Evolutionary conservation across 2,113 vertebrate genomes (phyloP).

Genomic region (Chamaea fasciata): DNA sequence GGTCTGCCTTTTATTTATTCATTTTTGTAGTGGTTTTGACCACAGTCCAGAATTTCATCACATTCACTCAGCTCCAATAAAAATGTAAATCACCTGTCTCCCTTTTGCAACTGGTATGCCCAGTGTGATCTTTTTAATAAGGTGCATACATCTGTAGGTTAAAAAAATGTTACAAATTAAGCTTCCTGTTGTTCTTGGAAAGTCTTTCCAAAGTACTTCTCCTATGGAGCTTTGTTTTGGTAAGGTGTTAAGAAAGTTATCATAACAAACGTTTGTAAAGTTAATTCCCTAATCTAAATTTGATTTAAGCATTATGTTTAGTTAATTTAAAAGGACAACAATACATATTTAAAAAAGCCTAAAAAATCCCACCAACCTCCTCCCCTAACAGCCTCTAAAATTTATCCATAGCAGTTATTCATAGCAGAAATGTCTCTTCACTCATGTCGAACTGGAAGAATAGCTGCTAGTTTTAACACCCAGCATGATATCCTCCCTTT

Average conservation of each 20-base stretch:
- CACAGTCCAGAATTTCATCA: neutral
- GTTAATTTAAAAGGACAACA: neutral
- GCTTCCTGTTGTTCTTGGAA: neutral
- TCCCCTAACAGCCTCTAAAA: neutral
- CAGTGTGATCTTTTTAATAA: neutral
- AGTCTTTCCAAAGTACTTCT: neutral
- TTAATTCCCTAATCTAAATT: neutral
- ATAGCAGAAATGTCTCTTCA: neutral
- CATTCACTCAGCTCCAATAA: neutral
- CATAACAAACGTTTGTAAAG: neutral
- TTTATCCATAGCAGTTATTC: neutral
- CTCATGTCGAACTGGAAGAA: neutral
- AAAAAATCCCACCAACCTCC: rapidly evolving
- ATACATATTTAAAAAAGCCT: neutral
- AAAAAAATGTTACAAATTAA: neutral
- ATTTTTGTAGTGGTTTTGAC: neutral
- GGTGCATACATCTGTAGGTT: neutral
- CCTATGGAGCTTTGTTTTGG: neutral
- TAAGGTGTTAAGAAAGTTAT: neutral
- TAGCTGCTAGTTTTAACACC: neutral
- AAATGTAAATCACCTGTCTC: neutral
- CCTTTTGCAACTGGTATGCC: neutral
- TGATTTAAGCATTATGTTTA: neutral
- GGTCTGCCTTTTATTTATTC: neutral
- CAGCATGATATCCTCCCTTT: neutral